Percentiles rank a stretch among this genome's conserved stretches.
phyloP scores from a whole-genome alignment of 2,888 invertebrate genomes.

The Cerastis rubricosa region DNA sequence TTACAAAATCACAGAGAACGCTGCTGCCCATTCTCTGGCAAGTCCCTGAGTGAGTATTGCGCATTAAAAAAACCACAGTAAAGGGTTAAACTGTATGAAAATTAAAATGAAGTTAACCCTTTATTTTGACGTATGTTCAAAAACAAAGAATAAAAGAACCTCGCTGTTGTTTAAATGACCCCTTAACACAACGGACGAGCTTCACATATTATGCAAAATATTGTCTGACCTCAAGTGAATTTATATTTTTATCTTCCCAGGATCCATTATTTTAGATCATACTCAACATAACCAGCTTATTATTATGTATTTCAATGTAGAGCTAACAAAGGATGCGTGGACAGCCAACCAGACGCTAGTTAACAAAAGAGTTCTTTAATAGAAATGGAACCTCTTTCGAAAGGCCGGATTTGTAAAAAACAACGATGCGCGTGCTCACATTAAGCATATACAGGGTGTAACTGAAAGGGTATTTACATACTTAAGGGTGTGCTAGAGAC shows the following conservation, averaged over 20 bases:
- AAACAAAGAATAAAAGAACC: constrained; percentile 14
- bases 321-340: neutral
- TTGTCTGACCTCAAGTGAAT: constrained; percentile 20
- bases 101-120: neutral
- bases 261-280: constrained; percentile 22
- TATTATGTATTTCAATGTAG: constrained; percentile 13
- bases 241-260: constrained; percentile 17
- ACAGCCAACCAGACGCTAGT: neutral
- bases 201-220: constrained; percentile 36
- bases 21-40: too few relatives aligned
- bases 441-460: too few relatives aligned
- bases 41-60: too few relatives aligned
- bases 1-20: too few relatives aligned
- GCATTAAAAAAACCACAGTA: too few relatives aligned
- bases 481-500: too few relatives aligned
- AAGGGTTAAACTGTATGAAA: too few relatives aligned
- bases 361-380: neutral
- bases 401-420: neutral
- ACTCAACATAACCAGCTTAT: neutral
- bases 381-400: too few relatives aligned
- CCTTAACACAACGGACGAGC: constrained; percentile 22
- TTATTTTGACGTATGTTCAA: neutral
- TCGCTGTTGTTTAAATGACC: constrained; percentile 12
- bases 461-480: too few relatives aligned
- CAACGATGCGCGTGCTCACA: neutral